phyloP scores from a whole-genome alignment of 2,888 invertebrate species.

The Apodemia hepburni region DNA sequence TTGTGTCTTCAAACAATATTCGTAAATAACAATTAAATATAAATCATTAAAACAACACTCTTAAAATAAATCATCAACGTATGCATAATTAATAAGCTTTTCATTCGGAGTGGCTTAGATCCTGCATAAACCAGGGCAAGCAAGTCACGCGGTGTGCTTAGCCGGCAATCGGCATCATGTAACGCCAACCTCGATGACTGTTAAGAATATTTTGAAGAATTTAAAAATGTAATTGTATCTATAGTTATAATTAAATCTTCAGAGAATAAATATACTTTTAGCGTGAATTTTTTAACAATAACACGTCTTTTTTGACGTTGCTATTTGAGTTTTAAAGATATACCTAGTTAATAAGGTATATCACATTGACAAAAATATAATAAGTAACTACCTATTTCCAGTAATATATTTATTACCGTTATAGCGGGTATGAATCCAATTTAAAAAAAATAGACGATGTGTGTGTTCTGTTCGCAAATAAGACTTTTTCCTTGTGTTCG shows the following conservation, averaged over 20 bases:
- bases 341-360: no score
- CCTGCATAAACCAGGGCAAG: constrained; percentile 71
- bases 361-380: no score
- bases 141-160: constrained; percentile 67
- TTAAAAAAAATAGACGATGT: no score
- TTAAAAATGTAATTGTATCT: neutral
- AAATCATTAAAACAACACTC: neutral
- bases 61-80: constrained; percentile 22
- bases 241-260: neutral
- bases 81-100: constrained; percentile 57
- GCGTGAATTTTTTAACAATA: no score
- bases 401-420: no score
- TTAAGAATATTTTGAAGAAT: constrained; percentile 4
- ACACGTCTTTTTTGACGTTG: no score
- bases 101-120: constrained; percentile 50
- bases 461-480: no score
- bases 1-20: constrained; percentile 4
- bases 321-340: no score
- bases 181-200: constrained; percentile 32
- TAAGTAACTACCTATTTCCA: no score
- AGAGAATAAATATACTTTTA: neutral
- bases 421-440: no score
- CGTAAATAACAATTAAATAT: constrained; percentile 16
- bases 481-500: no score
- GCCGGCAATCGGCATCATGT: constrained; percentile 55